Percentiles rank a stretch among this genome's conserved stretches.
Evolutionary conservation across 2,113 vertebrate species (phyloP).

Genomic region (Nyctereutes procyonoides): DNA sequence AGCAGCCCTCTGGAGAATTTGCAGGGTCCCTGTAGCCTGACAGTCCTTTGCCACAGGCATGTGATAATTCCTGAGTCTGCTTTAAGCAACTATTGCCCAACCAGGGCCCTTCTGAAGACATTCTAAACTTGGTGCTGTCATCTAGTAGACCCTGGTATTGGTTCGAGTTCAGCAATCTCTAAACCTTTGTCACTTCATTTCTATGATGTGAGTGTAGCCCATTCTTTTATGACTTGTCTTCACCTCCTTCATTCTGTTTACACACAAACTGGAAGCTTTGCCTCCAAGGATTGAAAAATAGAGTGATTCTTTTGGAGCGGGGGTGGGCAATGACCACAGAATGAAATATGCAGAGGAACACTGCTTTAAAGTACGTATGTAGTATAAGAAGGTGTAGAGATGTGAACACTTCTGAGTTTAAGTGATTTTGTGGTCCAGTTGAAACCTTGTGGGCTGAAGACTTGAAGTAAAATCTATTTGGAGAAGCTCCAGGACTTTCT

Average conservation of each 20-base stretch:
- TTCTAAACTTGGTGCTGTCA: conserved; percentile 19
- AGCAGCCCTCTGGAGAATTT: conserved; percentile 57
- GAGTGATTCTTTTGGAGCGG: conserved; percentile 28
- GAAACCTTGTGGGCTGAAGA: neutral
- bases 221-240: neutral
- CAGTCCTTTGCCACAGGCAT: neutral
- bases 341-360: neutral
- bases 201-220: neutral
- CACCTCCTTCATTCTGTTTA: neutral
- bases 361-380: neutral
- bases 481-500: neutral
- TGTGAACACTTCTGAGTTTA: neutral
- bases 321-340: neutral
- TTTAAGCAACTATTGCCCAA: conserved; percentile 46
- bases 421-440: neutral
- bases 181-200: neutral
- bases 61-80: conserved; percentile 2
- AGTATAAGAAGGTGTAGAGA: neutral
- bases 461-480: conserved; percentile 23
- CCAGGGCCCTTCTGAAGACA: neutral
- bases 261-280: neutral
- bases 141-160: neutral
- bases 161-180: neutral
- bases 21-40: neutral
- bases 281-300: conserved; percentile 20